These are phyloP conservation scores for Hemichromis elongatus DNA, from an alignment of 2,113 vertebrate genomes.

Conservation along the genomic window DNA sequence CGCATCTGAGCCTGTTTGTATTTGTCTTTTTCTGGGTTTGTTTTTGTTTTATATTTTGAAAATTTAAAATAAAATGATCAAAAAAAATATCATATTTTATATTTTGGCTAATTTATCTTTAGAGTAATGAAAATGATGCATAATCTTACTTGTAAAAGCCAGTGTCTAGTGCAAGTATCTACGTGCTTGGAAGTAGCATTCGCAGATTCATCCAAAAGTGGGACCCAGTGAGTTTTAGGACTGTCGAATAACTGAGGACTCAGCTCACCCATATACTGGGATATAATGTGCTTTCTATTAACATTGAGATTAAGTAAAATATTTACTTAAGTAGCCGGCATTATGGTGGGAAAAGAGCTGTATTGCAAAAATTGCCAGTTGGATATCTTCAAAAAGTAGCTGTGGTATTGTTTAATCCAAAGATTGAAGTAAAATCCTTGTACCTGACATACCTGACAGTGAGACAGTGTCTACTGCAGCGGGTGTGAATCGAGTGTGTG, in stretches of 20 bases:
- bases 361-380: not conserved
- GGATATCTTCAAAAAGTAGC: not conserved
- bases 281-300: not conserved
- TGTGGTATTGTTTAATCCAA: not conserved
- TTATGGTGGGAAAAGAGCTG: not conserved
- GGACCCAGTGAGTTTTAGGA: not conserved
- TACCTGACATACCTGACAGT: not conserved
- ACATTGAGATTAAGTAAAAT: not conserved
- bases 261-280: not conserved
- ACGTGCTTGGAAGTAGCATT: not conserved
- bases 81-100: too few relatives aligned
- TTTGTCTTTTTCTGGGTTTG: not conserved
- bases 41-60: not conserved
- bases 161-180: not conserved
- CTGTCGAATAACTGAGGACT: not conserved
- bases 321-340: not conserved
- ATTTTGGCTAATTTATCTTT: not conserved
- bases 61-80: not conserved
- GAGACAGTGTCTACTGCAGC: not conserved
- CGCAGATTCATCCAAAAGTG: not conserved
- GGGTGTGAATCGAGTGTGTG: not conserved
- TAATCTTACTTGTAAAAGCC: not conserved
- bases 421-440: accelerated
- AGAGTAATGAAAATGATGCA: not conserved
- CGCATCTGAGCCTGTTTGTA: not conserved